Conservation (phyloP, 2,113 vertebrate species). For the Microtus pennsylvanicus region DNA sequence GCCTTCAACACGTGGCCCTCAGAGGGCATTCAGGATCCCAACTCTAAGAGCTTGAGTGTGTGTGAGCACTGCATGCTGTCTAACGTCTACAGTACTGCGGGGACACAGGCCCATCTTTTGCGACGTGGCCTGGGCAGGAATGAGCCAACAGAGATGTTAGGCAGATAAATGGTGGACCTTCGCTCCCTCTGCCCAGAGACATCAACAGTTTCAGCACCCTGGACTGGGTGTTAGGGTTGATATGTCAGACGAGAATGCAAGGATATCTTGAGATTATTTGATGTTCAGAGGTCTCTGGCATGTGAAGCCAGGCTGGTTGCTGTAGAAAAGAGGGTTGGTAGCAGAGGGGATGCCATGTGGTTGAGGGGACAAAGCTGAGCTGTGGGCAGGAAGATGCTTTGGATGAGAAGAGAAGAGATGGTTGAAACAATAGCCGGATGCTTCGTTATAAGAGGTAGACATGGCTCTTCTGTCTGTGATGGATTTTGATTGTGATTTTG, state of each 20-base stretch:
- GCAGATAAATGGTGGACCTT: neutral
- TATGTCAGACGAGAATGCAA: neutral
- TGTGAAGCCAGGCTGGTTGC: neutral
- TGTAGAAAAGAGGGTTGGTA: neutral
- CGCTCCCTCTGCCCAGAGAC: fast-evolving
- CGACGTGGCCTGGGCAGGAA: neutral
- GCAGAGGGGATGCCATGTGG: neutral
- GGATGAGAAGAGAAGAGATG: neutral
- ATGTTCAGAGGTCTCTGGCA: fast-evolving
- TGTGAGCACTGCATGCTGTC: neutral
- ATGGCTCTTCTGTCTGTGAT: neutral
- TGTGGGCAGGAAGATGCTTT: neutral
- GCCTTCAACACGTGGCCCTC: neutral
- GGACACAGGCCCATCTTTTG: fast-evolving
- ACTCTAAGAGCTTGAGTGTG: neutral
- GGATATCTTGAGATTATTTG: neutral
- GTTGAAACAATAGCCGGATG: neutral
- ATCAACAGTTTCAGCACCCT: neutral
- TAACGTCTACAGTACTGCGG: neutral
- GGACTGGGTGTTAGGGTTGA: neutral
- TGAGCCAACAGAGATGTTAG: fast-evolving
- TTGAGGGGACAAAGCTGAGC: neutral
- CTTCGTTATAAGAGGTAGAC: neutral
- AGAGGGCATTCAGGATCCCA: neutral
- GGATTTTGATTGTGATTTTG: neutral